Percentiles rank a stretch among this genome's conserved stretches.
Conservation (phyloP, 2,113 vertebrate species). For the Carassius carassius region DNA sequence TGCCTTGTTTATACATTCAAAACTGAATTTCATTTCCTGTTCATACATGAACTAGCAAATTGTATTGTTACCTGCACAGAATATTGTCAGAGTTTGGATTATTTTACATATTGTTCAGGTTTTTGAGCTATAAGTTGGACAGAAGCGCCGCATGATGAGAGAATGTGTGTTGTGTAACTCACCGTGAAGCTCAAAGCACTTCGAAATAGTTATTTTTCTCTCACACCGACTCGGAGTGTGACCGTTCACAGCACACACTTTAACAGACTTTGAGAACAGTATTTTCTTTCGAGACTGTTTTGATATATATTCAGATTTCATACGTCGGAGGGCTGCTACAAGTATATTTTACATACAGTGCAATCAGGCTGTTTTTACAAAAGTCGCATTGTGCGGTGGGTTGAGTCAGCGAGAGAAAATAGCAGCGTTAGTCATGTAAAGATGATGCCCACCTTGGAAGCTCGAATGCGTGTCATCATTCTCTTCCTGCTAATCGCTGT, state of each 20-base stretch:
- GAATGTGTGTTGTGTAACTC: conserved; percentile 24
- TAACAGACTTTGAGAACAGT: conserved; percentile 4
- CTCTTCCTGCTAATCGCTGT: conserved; percentile 72
- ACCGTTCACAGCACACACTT: conserved; percentile 16
- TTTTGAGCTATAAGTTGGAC: neutral
- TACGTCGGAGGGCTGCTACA: conserved; percentile 51
- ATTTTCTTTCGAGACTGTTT: conserved; percentile 40
- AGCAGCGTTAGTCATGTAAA: conserved; percentile 78
- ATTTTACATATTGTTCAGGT: neutral
- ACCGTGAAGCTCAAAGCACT: conserved; percentile 33
- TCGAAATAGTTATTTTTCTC: neutral
- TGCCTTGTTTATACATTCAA: conserved; percentile 18
- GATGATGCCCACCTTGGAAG: conserved; percentile 77
- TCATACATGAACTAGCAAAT: neutral
- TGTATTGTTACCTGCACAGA: neutral
- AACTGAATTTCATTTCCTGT: conserved; percentile 9
- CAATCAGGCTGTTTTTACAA: conserved; percentile 67
- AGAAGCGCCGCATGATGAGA: neutral
- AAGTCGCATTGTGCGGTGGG: conserved; percentile 64
- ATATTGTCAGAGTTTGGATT: conserved; percentile 10
- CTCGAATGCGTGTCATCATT: conserved; percentile 71
- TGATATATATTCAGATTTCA: conserved; percentile 37
- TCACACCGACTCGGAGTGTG: neutral
- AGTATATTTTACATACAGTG: conserved; percentile 61
- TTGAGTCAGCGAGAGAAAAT: conserved; percentile 75